Evolutionary conservation across 2,888 invertebrate species (phyloP), one percentile per base, ranked within the genome.

Genomic region (Mythimna impura): DNA sequence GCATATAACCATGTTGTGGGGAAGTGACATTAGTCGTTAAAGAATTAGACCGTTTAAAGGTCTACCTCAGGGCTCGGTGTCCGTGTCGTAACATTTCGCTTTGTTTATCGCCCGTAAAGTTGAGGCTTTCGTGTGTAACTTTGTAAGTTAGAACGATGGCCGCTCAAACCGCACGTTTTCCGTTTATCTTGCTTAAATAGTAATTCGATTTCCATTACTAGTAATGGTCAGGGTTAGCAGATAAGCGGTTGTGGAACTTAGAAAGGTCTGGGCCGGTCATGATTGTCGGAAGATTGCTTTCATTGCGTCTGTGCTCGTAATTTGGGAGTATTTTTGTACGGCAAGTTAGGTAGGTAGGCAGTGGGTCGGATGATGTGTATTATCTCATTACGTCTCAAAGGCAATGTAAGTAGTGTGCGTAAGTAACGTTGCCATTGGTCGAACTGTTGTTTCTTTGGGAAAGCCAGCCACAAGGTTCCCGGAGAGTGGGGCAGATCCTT

Each of bases 151-250:
- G 77, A 85, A 80, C 78, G 86, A 81, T 77, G 81, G 79, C 84
- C 81, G 81, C 78, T 79, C 76, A 80, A 86, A 81, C 88, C 88
- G 87, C 91, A 93, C 91, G 91, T 91, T 89, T 91, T 88, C 84
- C 89, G 91, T 92, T 92, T 93, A 93, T 92, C 91, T 93, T 89
- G 89, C 85, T 90, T 90, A 92, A 93, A 93, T 92, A 92, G 93
- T 93, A 92, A 94, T 94, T 94, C 91, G 92, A 93, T 93, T 94
- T 93, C 92, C 92, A 93, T 94, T 94, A 93, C 91, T 88, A 87
- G 90, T 91, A 92, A 93, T 89, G 91, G 89, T 88, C 86, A 90
- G 91, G 92, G 91, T 89, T 89, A 84, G 89, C 81, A 92, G 93
- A 93, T 94, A 94, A 93, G 90, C 88, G 87, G 78, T 85, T 84